phyloP scores from a whole-genome alignment of 2,888 invertebrate genomes.

The Pseudococcus viburni region DNA sequence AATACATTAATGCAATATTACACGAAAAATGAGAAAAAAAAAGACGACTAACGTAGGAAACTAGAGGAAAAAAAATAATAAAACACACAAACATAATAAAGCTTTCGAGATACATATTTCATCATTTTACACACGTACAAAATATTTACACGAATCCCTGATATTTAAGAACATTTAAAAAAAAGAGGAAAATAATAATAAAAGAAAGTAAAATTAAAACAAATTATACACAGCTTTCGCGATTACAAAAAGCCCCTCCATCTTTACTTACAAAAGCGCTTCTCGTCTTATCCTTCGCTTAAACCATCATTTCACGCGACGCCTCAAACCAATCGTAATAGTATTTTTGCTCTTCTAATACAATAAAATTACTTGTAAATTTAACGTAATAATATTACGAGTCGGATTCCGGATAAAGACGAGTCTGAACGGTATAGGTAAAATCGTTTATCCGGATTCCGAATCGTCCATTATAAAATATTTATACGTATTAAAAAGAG shows the following conservation, averaged over 20 bases:
- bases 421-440: neutral
- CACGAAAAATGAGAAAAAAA: slow-evolving; percentile 5
- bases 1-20: slow-evolving; percentile 10
- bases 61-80: slow-evolving; percentile 23
- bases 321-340: slow-evolving; percentile 31
- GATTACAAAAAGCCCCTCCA: slow-evolving; percentile 48
- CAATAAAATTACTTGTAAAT: slow-evolving; percentile 9
- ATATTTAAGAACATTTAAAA: slow-evolving; percentile 37
- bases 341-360: slow-evolving; percentile 25
- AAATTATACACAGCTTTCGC: slow-evolving; percentile 57
- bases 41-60: slow-evolving; percentile 28
- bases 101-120: slow-evolving; percentile 30
- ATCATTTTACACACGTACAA: slow-evolving; percentile 51
- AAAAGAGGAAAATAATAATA: neutral
- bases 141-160: slow-evolving; percentile 54
- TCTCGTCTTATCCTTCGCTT: neutral
- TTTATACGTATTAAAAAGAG: neutral
- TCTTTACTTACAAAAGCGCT: slow-evolving; percentile 29
- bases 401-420: neutral
- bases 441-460: neutral
- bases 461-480: neutral
- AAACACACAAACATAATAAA: slow-evolving; percentile 53
- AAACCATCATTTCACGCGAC: neutral
- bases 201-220: slow-evolving; percentile 6
- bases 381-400: neutral